Percentiles rank a stretch among this genome's conserved stretches.
Evolutionary conservation across 2,888 invertebrate species (phyloP).

Genomic region (Agrotis exclamationis): DNA sequence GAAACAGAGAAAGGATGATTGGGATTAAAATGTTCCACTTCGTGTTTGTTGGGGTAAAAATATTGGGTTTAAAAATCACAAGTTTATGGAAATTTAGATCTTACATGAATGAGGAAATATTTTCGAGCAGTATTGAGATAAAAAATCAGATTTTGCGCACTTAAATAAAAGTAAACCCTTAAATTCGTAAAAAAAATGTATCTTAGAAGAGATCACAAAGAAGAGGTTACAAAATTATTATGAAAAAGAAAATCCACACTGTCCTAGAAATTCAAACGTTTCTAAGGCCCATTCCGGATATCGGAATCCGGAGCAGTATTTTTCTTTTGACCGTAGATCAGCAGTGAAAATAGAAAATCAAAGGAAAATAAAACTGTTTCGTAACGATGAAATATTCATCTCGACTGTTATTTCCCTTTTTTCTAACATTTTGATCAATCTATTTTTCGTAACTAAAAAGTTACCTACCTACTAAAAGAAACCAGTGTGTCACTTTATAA

Average conservation of each 20-base stretch:
- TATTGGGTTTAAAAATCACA: not conserved
- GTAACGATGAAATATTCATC: constrained; percentile 35
- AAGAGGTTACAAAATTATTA: not conserved
- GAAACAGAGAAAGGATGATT: not conserved
- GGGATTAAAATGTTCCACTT: constrained; percentile 19
- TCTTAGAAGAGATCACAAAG: not conserved
- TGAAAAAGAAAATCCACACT: constrained; percentile 8
- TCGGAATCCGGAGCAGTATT: not conserved
- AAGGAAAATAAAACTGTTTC: constrained; percentile 10
- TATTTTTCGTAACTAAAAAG: constrained; percentile 61
- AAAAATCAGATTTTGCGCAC: too few relatives aligned
- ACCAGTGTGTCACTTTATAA: not conserved
- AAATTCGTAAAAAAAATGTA: not conserved
- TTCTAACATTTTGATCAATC: constrained; percentile 23
- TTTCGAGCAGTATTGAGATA: not conserved
- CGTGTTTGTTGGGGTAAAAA: not conserved
- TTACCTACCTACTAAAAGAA: constrained; percentile 11
- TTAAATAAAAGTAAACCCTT: too few relatives aligned
- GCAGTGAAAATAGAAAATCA: not conserved
- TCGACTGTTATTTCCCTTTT: not conserved
- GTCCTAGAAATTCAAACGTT: constrained; percentile 12
- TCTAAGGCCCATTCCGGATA: constrained; percentile 16
- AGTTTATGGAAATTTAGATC: not conserved
- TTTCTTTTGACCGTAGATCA: constrained; percentile 26
- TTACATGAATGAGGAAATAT: not conserved